Percentiles rank a stretch among this genome's conserved stretches.
Conservation (phyloP, 2,797 vertebrate genomes). For the Neosilurus mollespiculum region DNA sequence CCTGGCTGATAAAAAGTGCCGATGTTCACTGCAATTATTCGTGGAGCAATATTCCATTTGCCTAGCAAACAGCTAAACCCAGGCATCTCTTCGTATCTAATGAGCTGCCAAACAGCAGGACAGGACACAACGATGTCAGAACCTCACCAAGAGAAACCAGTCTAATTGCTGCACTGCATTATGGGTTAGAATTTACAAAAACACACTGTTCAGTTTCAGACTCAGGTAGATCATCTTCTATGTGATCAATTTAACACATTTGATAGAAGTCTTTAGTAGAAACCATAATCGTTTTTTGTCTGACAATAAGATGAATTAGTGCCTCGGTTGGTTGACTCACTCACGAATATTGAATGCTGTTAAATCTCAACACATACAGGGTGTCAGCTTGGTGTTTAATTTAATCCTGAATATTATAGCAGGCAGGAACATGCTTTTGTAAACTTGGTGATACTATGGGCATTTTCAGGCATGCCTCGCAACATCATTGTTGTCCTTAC, state of each 20-base stretch:
- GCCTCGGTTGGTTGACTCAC: constrained; percentile 20
- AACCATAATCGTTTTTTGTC: background rate
- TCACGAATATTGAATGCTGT: constrained; percentile 21
- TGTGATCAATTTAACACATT: constrained; percentile 14
- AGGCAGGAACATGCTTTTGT: background rate
- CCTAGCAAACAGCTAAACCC: constrained; percentile 37
- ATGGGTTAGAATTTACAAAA: constrained; percentile 22
- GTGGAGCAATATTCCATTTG: constrained; percentile 45
- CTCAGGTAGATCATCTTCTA: constrained; percentile 10
- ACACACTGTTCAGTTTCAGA: constrained; percentile 2
- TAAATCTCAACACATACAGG: constrained; percentile 40
- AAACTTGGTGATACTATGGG: background rate
- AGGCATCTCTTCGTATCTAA: constrained; percentile 36
- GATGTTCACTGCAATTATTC: constrained; percentile 40
- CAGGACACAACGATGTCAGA: constrained; percentile 38
- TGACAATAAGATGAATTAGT: constrained; percentile 37
- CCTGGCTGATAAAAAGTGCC: constrained; percentile 44
- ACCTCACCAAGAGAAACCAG: constrained; percentile 30
- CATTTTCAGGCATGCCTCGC: background rate
- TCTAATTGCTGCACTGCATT: constrained; percentile 50
- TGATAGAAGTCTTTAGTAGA: constrained; percentile 22
- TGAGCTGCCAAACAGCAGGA: constrained; percentile 51
- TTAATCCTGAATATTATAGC: background rate
- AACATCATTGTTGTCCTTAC: background rate
- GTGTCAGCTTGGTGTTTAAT: constrained; percentile 32